Evolutionary conservation across 1,140 invertebrate genomes (phyloP), one percentile per base, ranked within the genome.

Genomic region (Chlorops oryzae): DNA sequence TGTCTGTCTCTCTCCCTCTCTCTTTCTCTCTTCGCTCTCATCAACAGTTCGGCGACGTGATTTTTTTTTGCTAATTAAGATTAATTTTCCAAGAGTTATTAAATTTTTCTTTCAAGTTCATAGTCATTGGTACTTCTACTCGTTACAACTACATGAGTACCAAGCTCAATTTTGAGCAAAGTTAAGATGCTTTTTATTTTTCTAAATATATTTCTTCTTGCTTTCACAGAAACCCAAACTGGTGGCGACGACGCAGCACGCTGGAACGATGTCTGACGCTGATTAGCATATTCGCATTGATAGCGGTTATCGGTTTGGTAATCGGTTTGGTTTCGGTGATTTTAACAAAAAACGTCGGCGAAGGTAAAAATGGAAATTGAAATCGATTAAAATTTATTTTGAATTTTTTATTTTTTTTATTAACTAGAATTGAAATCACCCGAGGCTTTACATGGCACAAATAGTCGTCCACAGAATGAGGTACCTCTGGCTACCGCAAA

Each of bases 151-250:
- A n/a, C n/a, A n/a, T n/a, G n/a, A n/a, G n/a, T n/a, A n/a, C n/a
- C n/a, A n/a, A n/a, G n/a, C n/a, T n/a, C n/a, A n/a, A n/a, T n/a
- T n/a, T n/a, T n/a, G n/a, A n/a, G n/a, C n/a, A n/a, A n/a, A n/a
- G n/a, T n/a, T n/a, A n/a, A n/a, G n/a, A n/a, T n/a, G n/a, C n/a
- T n/a, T n/a, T n/a, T n/a, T n/a, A n/a, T n/a, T n/a, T n/a, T n/a
- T n/a, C n/a, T n/a, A n/a, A n/a, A n/a, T n/a, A n/a, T n/a, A n/a
- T n/a, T 62, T 59, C 56, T 75, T 74, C n/a, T n/a, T n/a, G n/a
- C n/a, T n/a, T n/a, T n/a, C n/a, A 6, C 72, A 91, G 88, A 75
- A 87, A 88, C 72, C 87, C 87, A 59, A 87, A 86, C 73, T 92
- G 87, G 85, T 92, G 89, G 90, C 83, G 83, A 55, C 79, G 87